Conservation (phyloP, 2,113 vertebrate genomes). For the Gambusia affinis region DNA sequence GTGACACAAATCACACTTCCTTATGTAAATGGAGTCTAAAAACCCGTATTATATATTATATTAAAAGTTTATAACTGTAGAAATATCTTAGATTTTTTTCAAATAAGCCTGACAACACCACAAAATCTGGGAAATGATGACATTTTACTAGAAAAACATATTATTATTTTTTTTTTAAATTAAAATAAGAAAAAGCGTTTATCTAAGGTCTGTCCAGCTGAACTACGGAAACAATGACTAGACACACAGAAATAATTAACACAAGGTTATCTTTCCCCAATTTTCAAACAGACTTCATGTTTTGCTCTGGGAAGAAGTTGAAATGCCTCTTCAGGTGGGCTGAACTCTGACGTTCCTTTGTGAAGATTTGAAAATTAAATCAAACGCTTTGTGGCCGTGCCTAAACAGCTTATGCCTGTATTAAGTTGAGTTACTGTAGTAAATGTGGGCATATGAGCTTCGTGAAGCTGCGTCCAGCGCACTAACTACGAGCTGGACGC, state of each 20-base stretch:
- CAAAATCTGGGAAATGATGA: too few species aligned
- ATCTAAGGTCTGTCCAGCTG: not conserved
- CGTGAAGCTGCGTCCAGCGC: constrained; percentile 24
- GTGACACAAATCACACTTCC: too few species aligned
- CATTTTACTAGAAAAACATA: too few species aligned
- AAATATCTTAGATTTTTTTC: too few species aligned
- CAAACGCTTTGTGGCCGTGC: constrained; percentile 14
- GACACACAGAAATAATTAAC: constrained; percentile 27
- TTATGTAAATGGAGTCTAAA: too few species aligned
- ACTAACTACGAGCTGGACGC: constrained; percentile 58
- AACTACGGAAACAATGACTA: constrained; percentile 7
- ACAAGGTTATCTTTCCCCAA: constrained; percentile 2
- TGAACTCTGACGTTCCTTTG: not conserved
- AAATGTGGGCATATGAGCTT: constrained; percentile 51
- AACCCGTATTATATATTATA: too few species aligned
- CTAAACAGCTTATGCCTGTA: not conserved
- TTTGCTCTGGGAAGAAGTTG: constrained; percentile 3
- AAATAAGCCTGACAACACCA: too few species aligned
- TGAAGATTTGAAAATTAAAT: constrained; percentile 19
- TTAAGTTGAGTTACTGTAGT: constrained; percentile 28
- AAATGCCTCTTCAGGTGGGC: constrained; percentile 5
- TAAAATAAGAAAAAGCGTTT: not conserved
- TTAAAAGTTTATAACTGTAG: too few species aligned
- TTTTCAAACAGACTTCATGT: constrained; percentile 10
- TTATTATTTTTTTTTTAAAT: not conserved